Base-by-base conservation (phyloP, 1,140 invertebrate genomes). In the Leptopilina clavipes region DNA sequence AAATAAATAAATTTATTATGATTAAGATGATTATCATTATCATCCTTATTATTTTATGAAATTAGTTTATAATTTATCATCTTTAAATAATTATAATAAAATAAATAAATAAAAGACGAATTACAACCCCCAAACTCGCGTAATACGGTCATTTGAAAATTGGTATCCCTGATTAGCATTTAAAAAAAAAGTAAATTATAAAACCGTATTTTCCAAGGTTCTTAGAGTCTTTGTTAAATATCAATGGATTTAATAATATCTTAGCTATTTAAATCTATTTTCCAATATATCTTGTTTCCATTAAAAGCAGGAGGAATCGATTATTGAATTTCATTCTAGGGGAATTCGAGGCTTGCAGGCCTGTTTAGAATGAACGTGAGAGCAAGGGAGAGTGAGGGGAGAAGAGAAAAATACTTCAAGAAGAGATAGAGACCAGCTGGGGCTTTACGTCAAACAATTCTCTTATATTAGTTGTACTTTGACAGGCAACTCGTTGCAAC, bases 401-500 rank as follows among this genome's bases (percentile, higher is more conserved):
- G 6, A 6, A 40, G 37, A 40, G 37, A 40, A 40, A 40, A 40
- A 40, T 1, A 40, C 37, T 40, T 40, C 5, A 40, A 40, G 11
- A 22, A 31, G 25, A 8, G 22, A 31, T 25, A 31, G 59, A 65
- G 12, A 65, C 59, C 59, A 65, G 59, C 19, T 65, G 59, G 59
- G 59, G 56, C 56, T 31, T 65, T 65, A 19, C 56, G 12, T 65
- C 59, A 65, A 22, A 59, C 17, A 19, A 22, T 59, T 59, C 54
- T 19, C 54, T n/a, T 22, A 59, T 14, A 54, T 22, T 65, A 65
- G 59, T 65, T 65, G 22, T 22, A 65, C 59, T 31, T 22, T 65
- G 59, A n/a, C 59, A 31, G 22, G 12, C 54, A 56, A 19, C 43
- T 18, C 14, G 1, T 17, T 14, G 18, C 54, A 25, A 59, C 56